Percentiles rank a stretch among this genome's conserved stretches.
These are phyloP conservation scores for Vimba vimba DNA, from an alignment of 2,113 vertebrate species.

Conservation along the genomic window DNA sequence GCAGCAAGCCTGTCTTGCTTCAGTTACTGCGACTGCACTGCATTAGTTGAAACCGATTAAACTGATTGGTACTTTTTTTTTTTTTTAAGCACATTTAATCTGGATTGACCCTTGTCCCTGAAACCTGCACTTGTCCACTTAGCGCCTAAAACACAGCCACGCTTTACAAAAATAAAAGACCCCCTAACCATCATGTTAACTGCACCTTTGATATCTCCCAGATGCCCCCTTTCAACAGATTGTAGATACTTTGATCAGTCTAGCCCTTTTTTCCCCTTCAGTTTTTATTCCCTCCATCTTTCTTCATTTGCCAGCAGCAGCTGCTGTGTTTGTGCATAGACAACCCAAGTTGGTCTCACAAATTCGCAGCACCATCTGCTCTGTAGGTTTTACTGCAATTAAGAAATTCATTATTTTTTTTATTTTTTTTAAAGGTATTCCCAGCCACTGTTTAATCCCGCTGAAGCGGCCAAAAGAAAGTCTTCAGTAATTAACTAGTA, in stretches of 20 bases:
- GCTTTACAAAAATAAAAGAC: neutral
- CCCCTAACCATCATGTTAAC: neutral
- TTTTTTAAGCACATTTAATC: neutral
- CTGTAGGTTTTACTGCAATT: slow-evolving; percentile 5
- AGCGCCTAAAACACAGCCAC: neutral
- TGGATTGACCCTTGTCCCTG: neutral
- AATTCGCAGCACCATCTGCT: slow-evolving; percentile 4
- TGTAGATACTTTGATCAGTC: slow-evolving; percentile 21
- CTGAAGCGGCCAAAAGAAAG: slow-evolving; percentile 1
- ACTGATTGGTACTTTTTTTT: neutral
- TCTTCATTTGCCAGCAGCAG: slow-evolving; percentile 31
- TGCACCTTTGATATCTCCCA: slow-evolving; percentile 19
- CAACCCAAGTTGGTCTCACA: slow-evolving; percentile 7
- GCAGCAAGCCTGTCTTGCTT: slow-evolving; percentile 15
- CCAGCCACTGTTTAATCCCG: slow-evolving; percentile 7
- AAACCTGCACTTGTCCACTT: neutral
- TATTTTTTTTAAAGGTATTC: neutral
- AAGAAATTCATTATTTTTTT: slow-evolving; percentile 10
- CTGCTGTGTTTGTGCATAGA: neutral
- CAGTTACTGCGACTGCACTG: neutral
- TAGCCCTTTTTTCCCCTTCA: neutral
- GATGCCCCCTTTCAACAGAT: slow-evolving; percentile 8
- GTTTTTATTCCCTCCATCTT: slow-evolving; percentile 1
- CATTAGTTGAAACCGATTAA: neutral
- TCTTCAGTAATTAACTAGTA: neutral